Evolutionary conservation across 2,888 invertebrate genomes (phyloP), one percentile per base, ranked within the genome.

Genomic region (Sphecodes monilicornis): DNA sequence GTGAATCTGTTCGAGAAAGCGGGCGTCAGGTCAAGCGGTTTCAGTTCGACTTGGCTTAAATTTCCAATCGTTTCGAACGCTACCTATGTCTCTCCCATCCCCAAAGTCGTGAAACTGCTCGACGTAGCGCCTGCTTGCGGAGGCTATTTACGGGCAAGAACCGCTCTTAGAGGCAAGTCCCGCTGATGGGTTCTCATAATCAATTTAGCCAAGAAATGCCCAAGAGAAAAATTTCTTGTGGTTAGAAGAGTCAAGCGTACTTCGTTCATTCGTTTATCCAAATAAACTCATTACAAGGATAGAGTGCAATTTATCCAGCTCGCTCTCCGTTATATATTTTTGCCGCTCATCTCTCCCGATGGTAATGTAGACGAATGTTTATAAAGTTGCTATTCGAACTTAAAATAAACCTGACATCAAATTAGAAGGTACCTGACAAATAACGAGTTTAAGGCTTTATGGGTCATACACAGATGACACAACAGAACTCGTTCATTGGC

Each of bases 181-280:
- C 64, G 32, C 32, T 64, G 64, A 64, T 64, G 64, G 64, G 64
- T 64, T 64, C 64, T 64, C 64, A 32, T 64, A 64, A 64, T 64
- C 64, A 32, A 64, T 22, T 64, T 32, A 32, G 32, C 32, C 64
- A 64, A 64, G 64, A 32, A 8, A 32, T 64, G 18, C 64, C 60
- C 64, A 64, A 64, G 64, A 64, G 64, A 64, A 64, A 32, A 64
- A 64, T 64, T 64, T 8, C 18, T 64, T 32, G 64, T 32, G 64
- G 32, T 32, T 32, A 32, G 64, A 32, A 16, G 64, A 64, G 32
- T 64, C 32, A 64, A 64, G 64, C 32, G 32, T 8, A 32, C 64
- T 64, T 64, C 64, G 32, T 60, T 60, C 57, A 60, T 54, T 54
- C 54, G 10, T 54, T 54, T 54, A 54, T 10, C 54, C 54, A n/a